A percentile compares a stretch with the other conserved stretches of the same genome.
These are phyloP conservation scores for Kryptopterus vitreolus DNA, from an alignment of 2,797 vertebrate genomes.

Conservation along the genomic window DNA sequence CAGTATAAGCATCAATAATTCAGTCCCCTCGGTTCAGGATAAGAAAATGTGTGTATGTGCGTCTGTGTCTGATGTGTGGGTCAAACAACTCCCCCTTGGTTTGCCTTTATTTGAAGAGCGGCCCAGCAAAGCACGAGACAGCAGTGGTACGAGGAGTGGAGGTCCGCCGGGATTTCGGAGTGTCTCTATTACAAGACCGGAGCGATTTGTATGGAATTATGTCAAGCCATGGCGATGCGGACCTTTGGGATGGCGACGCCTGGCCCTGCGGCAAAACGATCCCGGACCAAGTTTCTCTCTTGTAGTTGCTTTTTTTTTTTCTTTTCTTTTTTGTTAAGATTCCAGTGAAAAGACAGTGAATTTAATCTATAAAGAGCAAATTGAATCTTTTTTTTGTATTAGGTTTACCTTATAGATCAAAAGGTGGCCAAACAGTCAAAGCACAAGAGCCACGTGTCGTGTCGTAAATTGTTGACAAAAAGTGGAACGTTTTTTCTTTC, in stretches of 20 bases:
- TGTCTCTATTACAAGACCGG: constrained; percentile 75
- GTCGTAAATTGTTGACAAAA: too few species aligned
- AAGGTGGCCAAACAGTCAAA: too few species aligned
- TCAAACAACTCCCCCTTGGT: constrained; percentile 88
- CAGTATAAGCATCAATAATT: constrained; percentile 93
- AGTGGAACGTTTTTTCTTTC: too few species aligned
- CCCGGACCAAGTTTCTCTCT: constrained; percentile 53
- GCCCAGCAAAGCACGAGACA: constrained; percentile 82
- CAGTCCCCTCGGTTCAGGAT: constrained; percentile 79
- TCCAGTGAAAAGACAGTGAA: constrained; percentile 52
- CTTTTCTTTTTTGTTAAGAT: too few species aligned
- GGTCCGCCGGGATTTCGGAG: constrained; percentile 83
- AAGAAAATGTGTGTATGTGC: constrained; percentile 30
- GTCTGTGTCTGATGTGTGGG: not conserved
- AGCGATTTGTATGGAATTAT: constrained; percentile 80
- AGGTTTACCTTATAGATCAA: not conserved
- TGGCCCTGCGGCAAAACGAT: constrained; percentile 77
- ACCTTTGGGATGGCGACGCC: constrained; percentile 74
- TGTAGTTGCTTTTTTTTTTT: not conserved
- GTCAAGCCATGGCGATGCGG: constrained; percentile 74
- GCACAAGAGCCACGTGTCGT: too few species aligned
- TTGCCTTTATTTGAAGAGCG: constrained; percentile 87
- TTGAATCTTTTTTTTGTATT: not conserved
- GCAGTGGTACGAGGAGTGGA: constrained; percentile 72
- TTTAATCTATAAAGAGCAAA: constrained; percentile 3